Evolutionary conservation across 2,113 vertebrate genomes (phyloP), one percentile per base, ranked within the genome.

Genomic region (Lethenteron reissneri): DNA sequence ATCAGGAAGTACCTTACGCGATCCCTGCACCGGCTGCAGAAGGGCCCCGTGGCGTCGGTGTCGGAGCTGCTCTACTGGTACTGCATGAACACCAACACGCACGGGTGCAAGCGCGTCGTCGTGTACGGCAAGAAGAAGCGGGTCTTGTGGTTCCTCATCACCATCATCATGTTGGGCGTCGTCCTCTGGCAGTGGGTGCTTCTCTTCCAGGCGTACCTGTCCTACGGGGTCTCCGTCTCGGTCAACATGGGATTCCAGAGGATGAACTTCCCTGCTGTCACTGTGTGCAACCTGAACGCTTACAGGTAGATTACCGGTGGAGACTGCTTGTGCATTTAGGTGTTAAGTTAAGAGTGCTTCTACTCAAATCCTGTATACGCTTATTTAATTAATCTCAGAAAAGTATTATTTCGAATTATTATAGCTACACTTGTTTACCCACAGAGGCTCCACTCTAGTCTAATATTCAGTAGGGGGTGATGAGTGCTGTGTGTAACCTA

Each of bases 1-100:
- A n/a, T 83, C 70, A 82, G 75, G 75, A 82, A 79, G 71, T 85
- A 81, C 73, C 77, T 84, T 3, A 70, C 81, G 0, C 80, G 79
- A 64, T 78, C 83, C 0, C 81, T 87, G 76, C 85, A 86, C 11
- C 81, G 85, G 19, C 79, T 87, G 72, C 83, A 86, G 80, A 85
- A 86, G 76, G 85, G 85, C 60, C 85, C 85, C 0, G 84, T 84
- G 25, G 85, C 85, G 77, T 83, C 83, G 0, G 85, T 84, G 77
- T 82, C 81, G 75, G 84, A 86, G 79, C 81, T 87, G 74, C 81
- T 87, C 73, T 79, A 86, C 72, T 87, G 85, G 85, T 87, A 85
- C 78, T 87, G 85, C 0, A 78, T 82, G 76, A 87, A 86, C 77
- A 87, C 85, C 76, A 87, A 86, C 79, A 87, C 85, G 1, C 85